Percentiles rank a stretch among this genome's conserved stretches.
Conservation (phyloP, 2,888 invertebrate species). For the Euphydryas editha region DNA sequence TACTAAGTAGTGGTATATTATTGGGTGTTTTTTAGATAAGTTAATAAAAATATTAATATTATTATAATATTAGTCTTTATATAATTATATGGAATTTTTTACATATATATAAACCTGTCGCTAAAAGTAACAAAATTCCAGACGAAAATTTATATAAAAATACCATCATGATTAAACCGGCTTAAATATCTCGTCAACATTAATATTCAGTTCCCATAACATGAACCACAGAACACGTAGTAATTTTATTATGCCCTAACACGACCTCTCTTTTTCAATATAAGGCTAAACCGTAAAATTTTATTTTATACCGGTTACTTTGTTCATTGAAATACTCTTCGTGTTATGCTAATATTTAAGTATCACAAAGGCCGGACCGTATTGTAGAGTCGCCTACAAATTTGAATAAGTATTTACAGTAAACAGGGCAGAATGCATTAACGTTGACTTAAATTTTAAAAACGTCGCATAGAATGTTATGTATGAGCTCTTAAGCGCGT, state of each 20-base stretch:
- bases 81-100: too few relatives aligned
- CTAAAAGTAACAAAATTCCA: not conserved
- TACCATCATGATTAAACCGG: conserved; percentile 27
- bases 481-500: conserved; percentile 80
- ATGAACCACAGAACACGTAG: conserved; percentile 56
- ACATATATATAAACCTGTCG: too few relatives aligned
- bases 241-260: conserved; percentile 70
- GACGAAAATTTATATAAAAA: not conserved
- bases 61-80: too few relatives aligned
- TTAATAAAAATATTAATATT: too few relatives aligned
- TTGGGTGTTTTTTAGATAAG: too few relatives aligned
- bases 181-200: conserved; percentile 50
- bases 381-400: conserved; percentile 75
- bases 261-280: conserved; percentile 72
- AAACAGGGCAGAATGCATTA: conserved; percentile 79
- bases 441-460: conserved; percentile 81
- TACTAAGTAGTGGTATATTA: too few relatives aligned
- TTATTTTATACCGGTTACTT: conserved; percentile 76
- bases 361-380: conserved; percentile 69
- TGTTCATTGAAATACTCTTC: conserved; percentile 77
- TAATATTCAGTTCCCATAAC: conserved; percentile 65
- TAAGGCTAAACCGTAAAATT: conserved; percentile 78
- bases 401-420: conserved; percentile 81
- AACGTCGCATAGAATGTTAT: conserved; percentile 82
- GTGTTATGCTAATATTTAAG: conserved; percentile 73